Base-by-base conservation (phyloP, 1,140 invertebrate genomes). In the Drosophila kohkoa region DNA sequence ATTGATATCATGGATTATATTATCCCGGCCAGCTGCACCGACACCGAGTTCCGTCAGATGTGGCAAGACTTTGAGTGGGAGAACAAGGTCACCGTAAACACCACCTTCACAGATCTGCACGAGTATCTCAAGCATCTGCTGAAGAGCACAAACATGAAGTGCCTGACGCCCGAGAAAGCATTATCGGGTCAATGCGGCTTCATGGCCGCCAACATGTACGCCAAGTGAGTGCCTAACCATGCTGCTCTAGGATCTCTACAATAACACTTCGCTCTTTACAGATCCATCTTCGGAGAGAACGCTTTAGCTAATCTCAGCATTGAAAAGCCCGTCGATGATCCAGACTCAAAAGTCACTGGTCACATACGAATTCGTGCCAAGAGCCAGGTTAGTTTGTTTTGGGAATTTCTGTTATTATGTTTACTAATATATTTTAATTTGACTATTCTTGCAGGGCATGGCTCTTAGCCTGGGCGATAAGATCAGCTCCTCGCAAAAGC, bases 21-120 rank as follows among this genome's bases (percentile, higher is more conserved):
- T 86, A 96, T 99, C 41, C 99, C 99, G n/a, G 98, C 98, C 1
- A 93, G 94, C 25, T 99, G 98, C 93, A 98, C 96, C 30, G 99
- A 99, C 92, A 95, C 96, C 0, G 98, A 99, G 93, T 99, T 99
- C 94, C 93, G 99, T 11, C 96, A 97, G 93, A 99, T 99, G 99
- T 99, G 99, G 99, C 97, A 98, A 1, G 98, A 99, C 94, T 99
- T 99, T 94, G 99, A 99, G 93, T 99, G 99, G 99, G 99, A 99
- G 94, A 99, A 99, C 93, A 99, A 99, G 95, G 98, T 99, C 7
- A 97, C 98, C 0, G 99, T 99, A 0, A 98, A 98, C 92, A 99
- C 99, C 1, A 97, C 96, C 49, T 95, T 99, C 67, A 97, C 96
- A 0, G 98, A 99, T 93, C 94, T 99, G 16, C 95, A 97, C 69